These are phyloP conservation scores for Rhagonycha lutea DNA, from an alignment of 2,888 invertebrate genomes.

Conservation along the genomic window DNA sequence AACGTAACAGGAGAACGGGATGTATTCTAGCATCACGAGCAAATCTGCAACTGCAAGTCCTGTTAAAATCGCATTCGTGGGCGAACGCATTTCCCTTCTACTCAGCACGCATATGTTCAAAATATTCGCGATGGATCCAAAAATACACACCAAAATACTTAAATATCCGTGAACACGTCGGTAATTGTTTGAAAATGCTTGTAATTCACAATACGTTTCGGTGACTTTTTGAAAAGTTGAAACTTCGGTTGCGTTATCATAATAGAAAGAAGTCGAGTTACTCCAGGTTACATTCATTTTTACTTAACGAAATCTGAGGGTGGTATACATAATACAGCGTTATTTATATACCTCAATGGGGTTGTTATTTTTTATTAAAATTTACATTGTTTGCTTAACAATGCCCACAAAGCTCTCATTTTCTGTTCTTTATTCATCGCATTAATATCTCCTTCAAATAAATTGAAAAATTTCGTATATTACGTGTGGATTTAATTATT, in stretches of 20 bases:
- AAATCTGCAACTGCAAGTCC: constrained; percentile 90
- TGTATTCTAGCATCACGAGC: constrained; percentile 92
- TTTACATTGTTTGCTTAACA: neutral
- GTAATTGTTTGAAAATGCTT: constrained; percentile 68
- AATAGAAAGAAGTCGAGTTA: neutral
- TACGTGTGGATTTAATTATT: neutral
- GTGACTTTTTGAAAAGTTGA: neutral
- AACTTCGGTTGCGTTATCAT: constrained; percentile 1
- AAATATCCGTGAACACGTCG: constrained; percentile 81
- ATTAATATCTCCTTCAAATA: neutral
- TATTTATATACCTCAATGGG: neutral
- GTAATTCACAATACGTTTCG: constrained; percentile 56
- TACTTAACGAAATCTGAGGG: neutral
- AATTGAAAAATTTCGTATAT: neutral
- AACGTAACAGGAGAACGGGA: constrained; percentile 85
- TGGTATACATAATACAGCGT: neutral
- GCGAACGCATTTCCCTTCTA: constrained; percentile 86
- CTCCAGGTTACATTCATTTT: neutral
- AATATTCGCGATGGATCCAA: constrained; percentile 89
- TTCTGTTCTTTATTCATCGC: neutral
- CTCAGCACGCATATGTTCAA: constrained; percentile 90
- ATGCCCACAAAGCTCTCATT: neutral
- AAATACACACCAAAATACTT: constrained; percentile 83
- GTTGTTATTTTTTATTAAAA: neutral
- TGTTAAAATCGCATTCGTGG: constrained; percentile 90